phyloP scores from a whole-genome alignment of 2,888 invertebrate species.

The Elysia crispata region DNA sequence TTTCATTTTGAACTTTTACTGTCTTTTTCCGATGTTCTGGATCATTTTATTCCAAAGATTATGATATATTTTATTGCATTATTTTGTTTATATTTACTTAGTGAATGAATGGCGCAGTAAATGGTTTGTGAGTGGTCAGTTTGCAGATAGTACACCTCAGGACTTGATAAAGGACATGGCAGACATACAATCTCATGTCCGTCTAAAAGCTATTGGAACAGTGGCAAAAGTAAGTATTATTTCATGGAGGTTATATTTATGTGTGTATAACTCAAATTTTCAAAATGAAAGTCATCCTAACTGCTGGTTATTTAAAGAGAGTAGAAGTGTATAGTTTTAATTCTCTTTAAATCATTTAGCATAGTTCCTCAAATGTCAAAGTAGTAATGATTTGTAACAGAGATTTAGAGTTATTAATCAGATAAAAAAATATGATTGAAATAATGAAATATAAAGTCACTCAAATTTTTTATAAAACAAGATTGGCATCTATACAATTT shows the following conservation, averaged over 20 bases:
- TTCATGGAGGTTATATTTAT: too few species aligned
- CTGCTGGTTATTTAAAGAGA: too few species aligned
- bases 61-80: neutral
- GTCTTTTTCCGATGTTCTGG: too few species aligned
- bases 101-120: conserved; percentile 76
- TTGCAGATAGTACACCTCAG: conserved; percentile 73
- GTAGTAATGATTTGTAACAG: neutral
- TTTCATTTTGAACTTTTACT: too few species aligned
- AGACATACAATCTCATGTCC: conserved; percentile 75
- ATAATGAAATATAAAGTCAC: too few species aligned
- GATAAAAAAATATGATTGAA: too few species aligned
- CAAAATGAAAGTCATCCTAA: too few species aligned
- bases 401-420: neutral
- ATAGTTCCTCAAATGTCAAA: neutral
- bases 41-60: neutral
- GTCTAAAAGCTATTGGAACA: conserved; percentile 75
- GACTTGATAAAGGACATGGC: conserved; percentile 77
- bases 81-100: conserved; percentile 48
- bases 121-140: conserved; percentile 75
- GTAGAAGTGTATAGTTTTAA: too few species aligned
- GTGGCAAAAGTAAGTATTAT: conserved; percentile 61
- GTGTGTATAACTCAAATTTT: too few species aligned
- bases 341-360: too few species aligned
- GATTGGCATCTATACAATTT: too few species aligned
- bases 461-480: too few species aligned